phyloP scores from a whole-genome alignment of 2,113 vertebrate genomes.

The Microcebus murinus region DNA sequence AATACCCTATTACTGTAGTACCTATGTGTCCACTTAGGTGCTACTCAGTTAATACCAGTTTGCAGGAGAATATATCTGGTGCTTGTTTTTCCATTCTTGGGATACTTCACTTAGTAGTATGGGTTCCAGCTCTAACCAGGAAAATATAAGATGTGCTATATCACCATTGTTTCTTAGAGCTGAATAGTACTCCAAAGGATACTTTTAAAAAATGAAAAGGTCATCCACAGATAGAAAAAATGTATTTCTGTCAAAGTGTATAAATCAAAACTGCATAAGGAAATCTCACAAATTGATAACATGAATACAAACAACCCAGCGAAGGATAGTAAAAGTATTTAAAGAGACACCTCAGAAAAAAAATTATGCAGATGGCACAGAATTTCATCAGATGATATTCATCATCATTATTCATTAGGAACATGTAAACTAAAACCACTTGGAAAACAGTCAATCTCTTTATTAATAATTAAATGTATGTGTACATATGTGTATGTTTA shows the following conservation, averaged over 20 bases:
- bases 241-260: not conserved
- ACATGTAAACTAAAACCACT: not conserved
- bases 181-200: not conserved
- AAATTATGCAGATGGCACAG: no score
- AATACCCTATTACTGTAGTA: no score
- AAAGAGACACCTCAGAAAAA: not conserved
- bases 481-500: not conserved
- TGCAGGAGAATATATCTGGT: no score
- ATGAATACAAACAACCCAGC: not conserved
- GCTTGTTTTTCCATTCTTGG: no score
- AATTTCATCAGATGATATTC: not conserved
- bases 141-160: no score
- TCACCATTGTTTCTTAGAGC: no score
- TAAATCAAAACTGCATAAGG: not conserved
- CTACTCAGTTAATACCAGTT: no score
- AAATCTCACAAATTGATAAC: not conserved
- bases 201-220: not conserved
- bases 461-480: not conserved
- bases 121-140: no score
- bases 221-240: not conserved
- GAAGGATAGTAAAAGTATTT: not conserved
- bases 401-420: not conserved
- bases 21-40: no score
- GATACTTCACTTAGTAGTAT: no score
- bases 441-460: not conserved